Conservation (phyloP, 2,888 invertebrate species). For the Epiblema foenella region DNA sequence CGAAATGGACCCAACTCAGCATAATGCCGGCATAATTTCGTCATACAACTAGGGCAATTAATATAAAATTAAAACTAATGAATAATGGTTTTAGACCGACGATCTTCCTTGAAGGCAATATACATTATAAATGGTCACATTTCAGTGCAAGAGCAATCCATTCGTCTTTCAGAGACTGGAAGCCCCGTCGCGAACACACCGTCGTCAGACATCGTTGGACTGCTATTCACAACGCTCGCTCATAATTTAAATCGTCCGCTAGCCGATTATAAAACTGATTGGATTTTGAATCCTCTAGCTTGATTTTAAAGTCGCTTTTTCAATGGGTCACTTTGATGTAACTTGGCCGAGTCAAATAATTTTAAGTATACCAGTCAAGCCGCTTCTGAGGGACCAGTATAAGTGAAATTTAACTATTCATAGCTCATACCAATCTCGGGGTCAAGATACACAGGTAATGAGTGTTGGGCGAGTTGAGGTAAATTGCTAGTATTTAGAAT, state of each 20-base stretch:
- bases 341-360: background rate
- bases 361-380: background rate
- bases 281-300: background rate
- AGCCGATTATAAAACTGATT: background rate
- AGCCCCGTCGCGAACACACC: constrained; percentile 8
- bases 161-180: background rate
- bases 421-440: background rate
- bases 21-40: too few species aligned
- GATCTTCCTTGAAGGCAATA: background rate
- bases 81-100: background rate
- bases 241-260: background rate
- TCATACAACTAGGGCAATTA: too few species aligned
- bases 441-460: background rate
- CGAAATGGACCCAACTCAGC: too few species aligned
- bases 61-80: background rate
- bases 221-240: background rate
- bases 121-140: background rate
- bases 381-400: background rate
- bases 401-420: background rate
- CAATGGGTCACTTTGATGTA: background rate
- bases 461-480: background rate
- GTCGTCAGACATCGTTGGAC: background rate
- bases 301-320: background rate
- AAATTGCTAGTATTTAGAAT: background rate
- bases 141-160: background rate